phyloP scores from a whole-genome alignment of 2,888 invertebrate genomes.

The Mechanitis mazaeus region DNA sequence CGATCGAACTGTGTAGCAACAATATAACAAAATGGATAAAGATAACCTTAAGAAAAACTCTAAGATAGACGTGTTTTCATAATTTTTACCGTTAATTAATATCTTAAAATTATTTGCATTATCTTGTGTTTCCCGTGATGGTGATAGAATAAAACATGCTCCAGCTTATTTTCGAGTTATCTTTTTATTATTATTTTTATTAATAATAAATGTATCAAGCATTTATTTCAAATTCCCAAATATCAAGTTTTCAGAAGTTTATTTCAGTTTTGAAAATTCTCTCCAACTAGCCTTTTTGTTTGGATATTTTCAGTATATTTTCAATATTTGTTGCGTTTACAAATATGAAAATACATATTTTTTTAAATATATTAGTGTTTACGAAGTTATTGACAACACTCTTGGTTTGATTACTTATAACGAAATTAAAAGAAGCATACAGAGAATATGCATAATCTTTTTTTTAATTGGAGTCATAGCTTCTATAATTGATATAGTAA shows the following conservation, averaged over 20 bases:
- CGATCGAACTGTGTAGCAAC: too few relatives aligned
- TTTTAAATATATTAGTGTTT: constrained; percentile 23
- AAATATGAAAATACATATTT: constrained; percentile 23
- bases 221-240: constrained; percentile 15
- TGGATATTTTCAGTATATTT: constrained; percentile 24
- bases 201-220: constrained; percentile 1
- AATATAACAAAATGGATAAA: too few relatives aligned
- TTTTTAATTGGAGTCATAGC: constrained; percentile 9
- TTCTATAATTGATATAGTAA: constrained; percentile 13
- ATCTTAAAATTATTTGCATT: constrained; percentile 20
- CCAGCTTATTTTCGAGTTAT: constrained; percentile 11
- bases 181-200: constrained; percentile 7
- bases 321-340: constrained; percentile 25
- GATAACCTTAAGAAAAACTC: too few relatives aligned
- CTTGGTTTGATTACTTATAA: constrained; percentile 21
- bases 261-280: not conserved
- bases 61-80: constrained; percentile 13
- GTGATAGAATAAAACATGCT: constrained; percentile 11
- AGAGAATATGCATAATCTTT: constrained; percentile 11
- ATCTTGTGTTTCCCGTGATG: constrained; percentile 16
- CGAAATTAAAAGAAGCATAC: constrained; percentile 21
- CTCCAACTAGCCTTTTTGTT: constrained; percentile 14
- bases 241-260: constrained; percentile 4
- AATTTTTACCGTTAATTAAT: constrained; percentile 10
- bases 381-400: constrained; percentile 26